phyloP scores from a whole-genome alignment of 2,113 vertebrate species.

The Caretta caretta region DNA sequence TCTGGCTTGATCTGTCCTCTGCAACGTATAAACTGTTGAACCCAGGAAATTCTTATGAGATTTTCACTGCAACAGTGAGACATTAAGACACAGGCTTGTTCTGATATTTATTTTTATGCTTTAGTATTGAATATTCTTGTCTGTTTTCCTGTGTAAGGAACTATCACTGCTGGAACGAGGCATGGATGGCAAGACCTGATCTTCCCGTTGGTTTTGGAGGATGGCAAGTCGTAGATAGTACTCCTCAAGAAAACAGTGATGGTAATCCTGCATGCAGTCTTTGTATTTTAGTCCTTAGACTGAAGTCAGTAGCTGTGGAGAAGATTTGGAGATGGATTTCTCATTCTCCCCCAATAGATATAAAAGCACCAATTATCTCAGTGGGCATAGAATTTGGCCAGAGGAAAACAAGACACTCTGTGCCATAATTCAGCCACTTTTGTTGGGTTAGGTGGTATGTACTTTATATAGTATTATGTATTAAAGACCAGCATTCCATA shows the following conservation, averaged over 20 bases:
- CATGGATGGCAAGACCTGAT: conserved; percentile 95
- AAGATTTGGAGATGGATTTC: neutral
- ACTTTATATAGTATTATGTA: neutral
- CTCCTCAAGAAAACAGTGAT: conserved; percentile 97
- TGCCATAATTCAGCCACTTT: conserved; percentile 22
- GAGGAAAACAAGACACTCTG: neutral
- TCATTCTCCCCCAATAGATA: neutral
- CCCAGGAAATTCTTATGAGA: neutral
- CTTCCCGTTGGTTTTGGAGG: conserved; percentile 94
- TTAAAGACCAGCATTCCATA: neutral
- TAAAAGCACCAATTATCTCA: neutral
- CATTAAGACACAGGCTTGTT: neutral
- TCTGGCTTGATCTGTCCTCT: neutral
- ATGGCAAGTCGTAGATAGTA: conserved; percentile 96
- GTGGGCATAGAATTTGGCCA: neutral
- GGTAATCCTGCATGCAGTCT: conserved; percentile 77
- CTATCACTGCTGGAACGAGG: conserved; percentile 98
- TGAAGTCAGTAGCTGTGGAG: neutral
- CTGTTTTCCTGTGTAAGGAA: conserved; percentile 84
- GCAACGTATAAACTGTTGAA: neutral
- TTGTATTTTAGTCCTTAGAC: neutral
- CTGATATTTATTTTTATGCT: neutral
- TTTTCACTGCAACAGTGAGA: neutral
- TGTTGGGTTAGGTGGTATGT: conserved; percentile 3
- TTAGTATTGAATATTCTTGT: neutral